Evolutionary conservation across 2,888 invertebrate species (phyloP).

Genomic region (Laspeyria flexula): DNA sequence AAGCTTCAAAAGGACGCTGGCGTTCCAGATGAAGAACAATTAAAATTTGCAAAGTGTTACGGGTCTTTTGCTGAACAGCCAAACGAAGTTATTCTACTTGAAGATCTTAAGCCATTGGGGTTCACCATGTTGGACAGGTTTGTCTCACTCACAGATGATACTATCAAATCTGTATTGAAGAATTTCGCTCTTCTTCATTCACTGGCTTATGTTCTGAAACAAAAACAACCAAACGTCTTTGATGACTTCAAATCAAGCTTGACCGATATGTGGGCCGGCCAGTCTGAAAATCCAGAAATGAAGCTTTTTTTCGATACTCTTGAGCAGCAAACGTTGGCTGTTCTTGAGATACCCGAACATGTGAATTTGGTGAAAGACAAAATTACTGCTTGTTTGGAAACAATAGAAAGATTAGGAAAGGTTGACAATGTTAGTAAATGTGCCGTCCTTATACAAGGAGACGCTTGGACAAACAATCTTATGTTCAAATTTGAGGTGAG

Average conservation of each 20-base stretch:
- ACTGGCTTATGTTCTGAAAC: slow-evolving; percentile 56
- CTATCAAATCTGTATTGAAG: slow-evolving; percentile 50
- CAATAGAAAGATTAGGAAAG: slow-evolving; percentile 22
- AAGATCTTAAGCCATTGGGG: slow-evolving; percentile 53
- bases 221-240: slow-evolving; percentile 50
- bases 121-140: slow-evolving; percentile 56
- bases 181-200: slow-evolving; percentile 60
- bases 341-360: slow-evolving; percentile 45
- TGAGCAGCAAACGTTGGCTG: slow-evolving; percentile 24
- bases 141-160: slow-evolving; percentile 46
- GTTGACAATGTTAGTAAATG: slow-evolving; percentile 41
- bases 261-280: slow-evolving; percentile 28
- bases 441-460: slow-evolving; percentile 59
- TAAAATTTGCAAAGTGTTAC: slow-evolving; percentile 54
- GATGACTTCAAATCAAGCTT: slow-evolving; percentile 34
- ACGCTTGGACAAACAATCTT: slow-evolving; percentile 63
- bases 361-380: slow-evolving; percentile 37
- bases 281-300: neutral
- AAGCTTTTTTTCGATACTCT: slow-evolving; percentile 14
- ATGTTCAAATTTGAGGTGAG: slow-evolving; percentile 54
- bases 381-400: neutral
- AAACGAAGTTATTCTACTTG: slow-evolving; percentile 58
- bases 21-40: slow-evolving; percentile 47
- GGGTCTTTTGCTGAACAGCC: slow-evolving; percentile 45
- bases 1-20: slow-evolving; percentile 51